Percentiles rank a stretch among this genome's conserved stretches.
These are phyloP conservation scores for Adoxophyes honmai DNA, from an alignment of 1,140 invertebrate genomes.

Conservation along the genomic window DNA sequence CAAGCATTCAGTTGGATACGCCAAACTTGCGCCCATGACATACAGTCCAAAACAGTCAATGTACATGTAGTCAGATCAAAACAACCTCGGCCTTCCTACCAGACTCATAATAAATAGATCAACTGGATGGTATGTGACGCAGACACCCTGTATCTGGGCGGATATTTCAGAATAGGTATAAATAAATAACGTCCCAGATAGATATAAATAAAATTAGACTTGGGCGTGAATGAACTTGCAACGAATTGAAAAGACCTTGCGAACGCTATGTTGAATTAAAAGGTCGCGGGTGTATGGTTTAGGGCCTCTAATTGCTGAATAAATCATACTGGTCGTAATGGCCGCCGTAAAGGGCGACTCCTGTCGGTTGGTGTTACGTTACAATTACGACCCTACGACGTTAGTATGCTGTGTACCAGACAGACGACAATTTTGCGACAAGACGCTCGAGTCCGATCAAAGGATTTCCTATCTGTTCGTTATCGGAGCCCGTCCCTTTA, in stretches of 20 bases:
- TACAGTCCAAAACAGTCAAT: conserved; percentile 20
- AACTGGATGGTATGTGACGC: not conserved
- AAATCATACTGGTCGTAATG: not conserved
- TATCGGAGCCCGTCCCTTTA: conserved; percentile 23
- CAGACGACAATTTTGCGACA: not conserved
- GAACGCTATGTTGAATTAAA: not conserved
- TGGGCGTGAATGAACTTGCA: conserved; percentile 9
- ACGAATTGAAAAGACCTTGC: conserved; percentile 6
- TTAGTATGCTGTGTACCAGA: too few species aligned
- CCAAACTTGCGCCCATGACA: conserved; percentile 39
- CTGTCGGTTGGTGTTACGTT: not conserved
- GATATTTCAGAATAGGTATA: not conserved
- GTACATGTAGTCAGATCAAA: conserved; percentile 19
- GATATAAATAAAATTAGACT: conserved; percentile 8
- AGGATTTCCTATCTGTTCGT: conserved; percentile 36
- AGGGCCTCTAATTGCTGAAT: not conserved
- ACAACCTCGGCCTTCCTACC: conserved; percentile 13
- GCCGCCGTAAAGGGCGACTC: not conserved
- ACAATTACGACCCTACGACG: not conserved
- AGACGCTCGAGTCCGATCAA: conserved; percentile 28
- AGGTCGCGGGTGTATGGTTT: not conserved
- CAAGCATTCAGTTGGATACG: conserved; percentile 24
- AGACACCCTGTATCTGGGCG: conserved; percentile 6
- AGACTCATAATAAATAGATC: conserved; percentile 1
- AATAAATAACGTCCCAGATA: conserved; percentile 4